A percentile compares a stretch with the other conserved stretches of the same genome.
phyloP scores from a whole-genome alignment of 2,113 vertebrate species.

The Brachirus orientalis region DNA sequence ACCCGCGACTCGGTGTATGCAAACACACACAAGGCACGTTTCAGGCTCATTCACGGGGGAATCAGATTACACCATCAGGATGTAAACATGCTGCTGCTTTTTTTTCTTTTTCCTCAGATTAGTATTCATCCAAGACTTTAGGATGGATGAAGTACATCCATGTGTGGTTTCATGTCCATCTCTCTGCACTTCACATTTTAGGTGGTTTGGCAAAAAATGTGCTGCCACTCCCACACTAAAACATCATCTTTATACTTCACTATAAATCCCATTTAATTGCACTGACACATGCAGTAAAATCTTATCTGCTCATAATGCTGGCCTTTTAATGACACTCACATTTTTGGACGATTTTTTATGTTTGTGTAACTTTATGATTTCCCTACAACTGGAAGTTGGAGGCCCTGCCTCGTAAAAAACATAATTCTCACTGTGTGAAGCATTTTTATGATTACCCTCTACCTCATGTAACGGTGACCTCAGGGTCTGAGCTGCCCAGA shows the following conservation, averaged over 20 bases:
- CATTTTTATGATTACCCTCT: constrained; percentile 55
- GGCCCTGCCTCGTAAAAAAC: constrained; percentile 53
- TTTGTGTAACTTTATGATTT: constrained; percentile 74
- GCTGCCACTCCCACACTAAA: constrained; percentile 17
- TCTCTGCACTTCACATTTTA: constrained; percentile 29
- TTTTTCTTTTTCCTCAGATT: neutral
- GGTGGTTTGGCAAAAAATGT: constrained; percentile 26
- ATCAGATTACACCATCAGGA: neutral
- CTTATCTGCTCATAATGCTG: constrained; percentile 64
- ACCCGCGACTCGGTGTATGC: constrained; percentile 30
- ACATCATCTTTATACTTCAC: constrained; percentile 50
- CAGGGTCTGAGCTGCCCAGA: constrained; percentile 30
- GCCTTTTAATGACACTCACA: constrained; percentile 54
- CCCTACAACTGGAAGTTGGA: constrained; percentile 69
- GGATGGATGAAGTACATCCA: constrained; percentile 1
- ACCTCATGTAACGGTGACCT: constrained; percentile 43
- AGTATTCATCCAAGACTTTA: neutral
- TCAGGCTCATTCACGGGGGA: neutral
- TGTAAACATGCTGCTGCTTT: neutral
- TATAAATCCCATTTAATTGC: constrained; percentile 63
- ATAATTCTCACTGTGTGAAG: constrained; percentile 50
- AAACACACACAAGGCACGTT: constrained; percentile 4
- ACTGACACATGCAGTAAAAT: constrained; percentile 59
- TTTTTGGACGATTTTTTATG: constrained; percentile 46
- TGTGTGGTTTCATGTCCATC: neutral